These are phyloP conservation scores for Pseudomugil tenellus DNA, from an alignment of 2,797 vertebrate species.

Conservation along the genomic window DNA sequence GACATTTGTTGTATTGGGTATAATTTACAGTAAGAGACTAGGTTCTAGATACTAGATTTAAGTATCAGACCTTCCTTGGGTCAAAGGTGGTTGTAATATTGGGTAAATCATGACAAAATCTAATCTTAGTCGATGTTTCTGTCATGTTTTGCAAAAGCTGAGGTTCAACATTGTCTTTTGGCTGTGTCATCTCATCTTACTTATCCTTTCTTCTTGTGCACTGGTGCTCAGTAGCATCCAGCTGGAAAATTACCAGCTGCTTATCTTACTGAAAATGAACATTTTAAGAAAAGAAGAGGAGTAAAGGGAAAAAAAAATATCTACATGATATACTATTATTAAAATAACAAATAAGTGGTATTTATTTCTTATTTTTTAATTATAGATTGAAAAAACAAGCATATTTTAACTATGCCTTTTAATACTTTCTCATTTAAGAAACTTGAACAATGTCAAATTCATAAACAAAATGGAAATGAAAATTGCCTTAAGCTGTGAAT, in stretches of 20 bases:
- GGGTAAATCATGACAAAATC: background rate
- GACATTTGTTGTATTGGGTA: background rate
- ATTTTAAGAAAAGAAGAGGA: background rate
- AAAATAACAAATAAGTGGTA: background rate
- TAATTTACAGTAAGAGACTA: background rate
- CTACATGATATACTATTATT: background rate
- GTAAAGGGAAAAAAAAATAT: too few relatives aligned
- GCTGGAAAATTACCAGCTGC: conserved; percentile 9
- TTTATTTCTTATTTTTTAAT: background rate
- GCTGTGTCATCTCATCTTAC: too few relatives aligned
- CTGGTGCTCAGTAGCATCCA: conserved; percentile 1
- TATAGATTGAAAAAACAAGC: too few relatives aligned
- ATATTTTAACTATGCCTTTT: background rate
- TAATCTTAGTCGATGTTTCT: background rate
- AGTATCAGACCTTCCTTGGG: background rate
- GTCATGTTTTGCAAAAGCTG: background rate
- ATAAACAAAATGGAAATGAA: conserved; percentile 13
- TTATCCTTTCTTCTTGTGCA: background rate
- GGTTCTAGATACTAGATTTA: background rate
- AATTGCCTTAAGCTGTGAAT: conserved; percentile 6
- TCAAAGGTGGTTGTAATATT: conserved; percentile 2
- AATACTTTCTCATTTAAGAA: too few relatives aligned
- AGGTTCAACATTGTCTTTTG: background rate
- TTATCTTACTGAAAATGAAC: conserved; percentile 2
- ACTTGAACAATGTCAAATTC: background rate